Evolutionary conservation across 2,888 invertebrate genomes (phyloP).

Genomic region (Patella ulyssiponensis): DNA sequence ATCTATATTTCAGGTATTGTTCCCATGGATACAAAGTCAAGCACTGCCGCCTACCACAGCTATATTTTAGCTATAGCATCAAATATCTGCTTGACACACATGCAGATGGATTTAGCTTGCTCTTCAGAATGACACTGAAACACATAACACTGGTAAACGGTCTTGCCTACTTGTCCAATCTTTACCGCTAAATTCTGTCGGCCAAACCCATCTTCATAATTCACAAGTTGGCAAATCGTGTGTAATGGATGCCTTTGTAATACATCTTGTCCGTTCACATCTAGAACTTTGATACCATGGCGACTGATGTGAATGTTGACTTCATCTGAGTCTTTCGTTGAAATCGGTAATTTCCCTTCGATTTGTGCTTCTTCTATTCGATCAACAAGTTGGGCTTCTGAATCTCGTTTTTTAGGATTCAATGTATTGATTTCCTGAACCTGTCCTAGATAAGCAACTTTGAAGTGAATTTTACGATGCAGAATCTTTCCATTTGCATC

Average conservation of each 20-base stretch:
- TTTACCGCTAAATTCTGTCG: conserved; percentile 67
- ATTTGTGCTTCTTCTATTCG: conserved; percentile 70
- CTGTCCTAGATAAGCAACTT: conserved; percentile 58
- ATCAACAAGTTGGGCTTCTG: conserved; percentile 70
- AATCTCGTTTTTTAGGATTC: conserved; percentile 58
- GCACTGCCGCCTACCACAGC: too few species aligned
- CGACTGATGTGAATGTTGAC: conserved; percentile 63
- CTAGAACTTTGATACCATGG: conserved; percentile 67
- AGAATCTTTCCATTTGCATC: conserved; percentile 51
- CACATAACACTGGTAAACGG: conserved; percentile 64
- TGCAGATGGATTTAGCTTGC: conserved; percentile 62
- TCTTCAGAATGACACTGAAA: conserved; percentile 68
- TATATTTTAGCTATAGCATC: conserved; percentile 53
- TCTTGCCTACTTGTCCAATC: conserved; percentile 62
- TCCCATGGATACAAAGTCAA: too few species aligned
- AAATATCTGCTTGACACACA: conserved; percentile 61
- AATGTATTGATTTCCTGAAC: conserved; percentile 63
- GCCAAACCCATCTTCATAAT: conserved; percentile 66
- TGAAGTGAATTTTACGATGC: conserved; percentile 41
- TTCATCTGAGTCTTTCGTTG: conserved; percentile 61
- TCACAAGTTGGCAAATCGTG: conserved; percentile 67
- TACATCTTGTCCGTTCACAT: conserved; percentile 64
- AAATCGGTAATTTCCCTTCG: conserved; percentile 63
- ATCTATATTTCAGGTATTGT: too few species aligned
- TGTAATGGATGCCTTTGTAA: conserved; percentile 68